Conservation (phyloP, 2,797 vertebrate genomes). For the Premnoplex brunnescens region DNA sequence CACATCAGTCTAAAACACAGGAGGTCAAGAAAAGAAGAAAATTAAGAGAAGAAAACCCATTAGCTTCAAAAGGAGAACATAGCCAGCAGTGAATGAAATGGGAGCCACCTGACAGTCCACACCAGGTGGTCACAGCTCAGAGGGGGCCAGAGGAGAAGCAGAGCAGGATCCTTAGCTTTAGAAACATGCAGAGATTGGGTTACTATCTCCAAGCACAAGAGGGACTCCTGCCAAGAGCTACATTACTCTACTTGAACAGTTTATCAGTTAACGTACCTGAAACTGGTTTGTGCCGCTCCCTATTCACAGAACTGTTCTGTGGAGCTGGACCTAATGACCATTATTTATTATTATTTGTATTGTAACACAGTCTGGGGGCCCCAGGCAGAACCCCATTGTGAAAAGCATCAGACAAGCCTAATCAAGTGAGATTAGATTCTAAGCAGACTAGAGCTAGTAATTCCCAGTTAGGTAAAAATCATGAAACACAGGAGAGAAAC, state of each 20-base stretch:
- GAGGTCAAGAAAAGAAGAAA: conserved; percentile 63
- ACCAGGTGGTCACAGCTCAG: not conserved
- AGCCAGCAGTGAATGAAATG: not conserved
- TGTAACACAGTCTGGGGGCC: not conserved
- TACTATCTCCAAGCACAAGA: conserved; percentile 1
- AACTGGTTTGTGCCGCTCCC: not conserved
- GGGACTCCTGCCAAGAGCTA: conserved; percentile 22
- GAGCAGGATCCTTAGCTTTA: not conserved
- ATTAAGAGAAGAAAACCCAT: conserved; percentile 41
- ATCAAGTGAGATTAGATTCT: conserved; percentile 6
- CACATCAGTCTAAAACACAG: conserved; percentile 51
- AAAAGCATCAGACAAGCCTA: not conserved
- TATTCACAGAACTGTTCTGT: not conserved
- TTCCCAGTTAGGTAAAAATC: conserved; percentile 52
- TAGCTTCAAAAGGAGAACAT: conserved; percentile 45
- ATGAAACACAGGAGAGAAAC: not conserved
- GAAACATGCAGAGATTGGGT: not conserved
- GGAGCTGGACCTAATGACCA: not conserved
- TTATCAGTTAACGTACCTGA: not conserved
- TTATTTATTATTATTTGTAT: conserved; percentile 27
- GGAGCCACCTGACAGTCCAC: not conserved
- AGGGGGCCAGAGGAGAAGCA: not conserved
- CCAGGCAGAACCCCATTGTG: not conserved
- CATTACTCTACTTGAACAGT: not conserved
- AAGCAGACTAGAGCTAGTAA: not conserved